Conservation (phyloP, 92 coral and sea anemone species). For the Chrysogorgia sp. region DNA sequence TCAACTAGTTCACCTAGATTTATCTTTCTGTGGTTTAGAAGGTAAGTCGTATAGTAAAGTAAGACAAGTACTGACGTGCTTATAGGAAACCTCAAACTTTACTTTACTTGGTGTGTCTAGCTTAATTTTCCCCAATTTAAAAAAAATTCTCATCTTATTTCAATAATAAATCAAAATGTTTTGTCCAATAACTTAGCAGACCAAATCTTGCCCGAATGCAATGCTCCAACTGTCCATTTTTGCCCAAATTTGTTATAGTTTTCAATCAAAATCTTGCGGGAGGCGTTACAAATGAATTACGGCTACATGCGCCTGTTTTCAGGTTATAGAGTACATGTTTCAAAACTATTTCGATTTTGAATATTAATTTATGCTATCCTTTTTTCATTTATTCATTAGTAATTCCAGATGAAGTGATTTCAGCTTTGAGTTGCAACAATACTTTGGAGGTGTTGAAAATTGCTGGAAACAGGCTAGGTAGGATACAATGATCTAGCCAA, state of each 20-base stretch:
- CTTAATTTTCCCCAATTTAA: not conserved
- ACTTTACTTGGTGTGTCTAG: no score
- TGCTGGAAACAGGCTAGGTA: constrained; percentile 70
- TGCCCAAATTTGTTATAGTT: no score
- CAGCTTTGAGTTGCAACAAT: constrained; percentile 59
- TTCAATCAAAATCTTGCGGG: no score
- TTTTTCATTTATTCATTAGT: constrained; percentile 22
- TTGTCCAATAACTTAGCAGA: no score
- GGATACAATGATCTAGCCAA: not conserved
- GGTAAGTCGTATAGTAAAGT: constrained; percentile 23
- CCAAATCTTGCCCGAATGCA: not conserved
- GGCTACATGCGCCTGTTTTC: not conserved
- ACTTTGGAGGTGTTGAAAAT: constrained; percentile 49
- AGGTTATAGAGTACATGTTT: not conserved
- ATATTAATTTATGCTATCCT: not conserved
- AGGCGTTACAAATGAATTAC: no score
- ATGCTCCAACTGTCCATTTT: no score
- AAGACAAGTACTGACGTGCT: not conserved
- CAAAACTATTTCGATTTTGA: not conserved
- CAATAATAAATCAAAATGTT: no score
- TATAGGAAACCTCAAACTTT: not conserved
- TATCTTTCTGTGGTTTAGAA: constrained; percentile 66
- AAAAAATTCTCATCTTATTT: no score
- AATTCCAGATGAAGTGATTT: constrained; percentile 59
- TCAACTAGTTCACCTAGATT: constrained; percentile 57